A percentile compares a stretch with the other conserved stretches of the same genome.
Conservation (phyloP, 2,113 vertebrate genomes). For the Sorex fumeus region DNA sequence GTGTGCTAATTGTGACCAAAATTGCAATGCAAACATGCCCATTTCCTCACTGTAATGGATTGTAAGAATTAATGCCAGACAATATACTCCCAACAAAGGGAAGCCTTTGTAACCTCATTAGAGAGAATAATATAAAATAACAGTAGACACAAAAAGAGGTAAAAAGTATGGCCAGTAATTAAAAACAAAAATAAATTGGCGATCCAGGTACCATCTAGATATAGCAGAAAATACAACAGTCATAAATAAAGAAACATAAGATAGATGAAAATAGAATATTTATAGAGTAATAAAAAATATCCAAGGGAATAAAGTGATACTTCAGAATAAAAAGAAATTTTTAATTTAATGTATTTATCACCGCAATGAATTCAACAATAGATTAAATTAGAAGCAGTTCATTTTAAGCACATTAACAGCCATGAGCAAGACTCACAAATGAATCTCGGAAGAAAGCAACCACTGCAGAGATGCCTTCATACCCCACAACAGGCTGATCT, state of each 20-base stretch:
- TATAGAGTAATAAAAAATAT: slow-evolving; percentile 3
- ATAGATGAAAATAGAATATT: neutral
- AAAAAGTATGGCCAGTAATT: neutral
- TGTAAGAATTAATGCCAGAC: too few species aligned
- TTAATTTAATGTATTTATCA: too few species aligned
- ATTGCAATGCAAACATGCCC: neutral
- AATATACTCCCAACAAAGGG: too few species aligned
- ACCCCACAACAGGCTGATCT: too few species aligned
- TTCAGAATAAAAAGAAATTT: slow-evolving; percentile 13
- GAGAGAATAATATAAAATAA: neutral
- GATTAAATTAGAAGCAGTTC: neutral
- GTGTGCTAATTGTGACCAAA: slow-evolving; percentile 12
- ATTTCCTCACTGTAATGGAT: too few species aligned
- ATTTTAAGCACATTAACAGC: neutral
- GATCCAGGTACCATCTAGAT: neutral
- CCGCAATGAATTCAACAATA: too few species aligned
- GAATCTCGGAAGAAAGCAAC: too few species aligned
- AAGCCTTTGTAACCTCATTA: neutral
- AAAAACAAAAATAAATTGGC: too few species aligned
- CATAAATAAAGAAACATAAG: neutral
- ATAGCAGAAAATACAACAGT: neutral
- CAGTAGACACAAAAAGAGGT: neutral
- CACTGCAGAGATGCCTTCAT: too few species aligned
- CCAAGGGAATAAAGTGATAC: neutral
- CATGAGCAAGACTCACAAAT: too few species aligned